A percentile compares a stretch with the other conserved stretches of the same genome.
These are phyloP conservation scores for Macquaria ambigua DNA, from an alignment of 2,113 vertebrate species.

Conservation along the genomic window DNA sequence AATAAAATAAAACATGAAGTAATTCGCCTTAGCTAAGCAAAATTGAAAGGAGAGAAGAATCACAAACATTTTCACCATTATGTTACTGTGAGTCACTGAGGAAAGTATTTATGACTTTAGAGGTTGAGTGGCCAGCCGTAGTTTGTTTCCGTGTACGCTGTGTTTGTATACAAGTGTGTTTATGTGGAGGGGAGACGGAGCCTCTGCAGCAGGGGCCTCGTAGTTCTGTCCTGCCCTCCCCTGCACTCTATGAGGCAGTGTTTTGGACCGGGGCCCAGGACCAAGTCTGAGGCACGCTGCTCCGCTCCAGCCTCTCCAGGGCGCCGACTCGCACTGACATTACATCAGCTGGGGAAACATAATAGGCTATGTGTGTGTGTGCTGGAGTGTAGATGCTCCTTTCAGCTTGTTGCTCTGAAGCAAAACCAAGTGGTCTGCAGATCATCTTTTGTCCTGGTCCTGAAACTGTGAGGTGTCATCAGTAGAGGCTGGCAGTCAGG, in stretches of 20 bases:
- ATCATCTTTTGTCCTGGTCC: constrained; percentile 17
- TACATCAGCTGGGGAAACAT: constrained; percentile 74
- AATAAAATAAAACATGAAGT: constrained; percentile 21
- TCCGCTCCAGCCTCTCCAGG: constrained; percentile 76
- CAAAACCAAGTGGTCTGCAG: constrained; percentile 44
- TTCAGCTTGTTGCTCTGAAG: constrained; percentile 54
- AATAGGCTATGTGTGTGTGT: constrained; percentile 53
- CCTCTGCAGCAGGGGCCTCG: constrained; percentile 59
- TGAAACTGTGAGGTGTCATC: constrained; percentile 33
- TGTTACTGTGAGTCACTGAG: constrained; percentile 26
- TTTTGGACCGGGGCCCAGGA: constrained; percentile 85
- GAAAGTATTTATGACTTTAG: constrained; percentile 58
- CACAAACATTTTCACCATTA: neutral
- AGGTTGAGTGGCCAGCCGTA: constrained; percentile 31
- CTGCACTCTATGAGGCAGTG: constrained; percentile 82
- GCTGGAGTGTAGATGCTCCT: constrained; percentile 40
- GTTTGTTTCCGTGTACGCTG: constrained; percentile 21
- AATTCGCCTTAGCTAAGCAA: neutral
- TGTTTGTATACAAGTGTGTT: constrained; percentile 60
- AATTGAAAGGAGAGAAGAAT: neutral
- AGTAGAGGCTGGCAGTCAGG: neutral
- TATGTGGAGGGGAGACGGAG: constrained; percentile 51
- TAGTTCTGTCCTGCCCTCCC: constrained; percentile 74
- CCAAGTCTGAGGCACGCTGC: constrained; percentile 84
- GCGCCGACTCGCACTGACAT: constrained; percentile 75